phyloP scores from a whole-genome alignment of 2,113 vertebrate genomes.

The Anhinga anhinga region DNA sequence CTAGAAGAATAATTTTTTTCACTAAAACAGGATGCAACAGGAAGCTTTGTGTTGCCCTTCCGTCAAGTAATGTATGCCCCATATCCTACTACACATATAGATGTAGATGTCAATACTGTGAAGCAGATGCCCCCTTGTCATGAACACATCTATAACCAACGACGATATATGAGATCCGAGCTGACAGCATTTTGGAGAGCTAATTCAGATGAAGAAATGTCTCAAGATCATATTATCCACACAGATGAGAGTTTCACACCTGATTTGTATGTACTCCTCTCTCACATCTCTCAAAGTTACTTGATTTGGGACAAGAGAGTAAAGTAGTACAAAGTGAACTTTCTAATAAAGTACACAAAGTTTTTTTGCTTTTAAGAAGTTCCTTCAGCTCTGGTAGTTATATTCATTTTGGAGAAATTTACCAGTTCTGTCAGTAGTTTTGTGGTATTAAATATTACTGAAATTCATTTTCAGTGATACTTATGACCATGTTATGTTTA shows the following conservation, averaged over 20 bases:
- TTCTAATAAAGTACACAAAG: neutral
- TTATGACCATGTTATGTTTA: neutral
- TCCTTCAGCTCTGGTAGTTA: neutral
- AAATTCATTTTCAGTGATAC: neutral
- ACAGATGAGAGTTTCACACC: slow-evolving; percentile 93
- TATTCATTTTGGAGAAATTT: neutral
- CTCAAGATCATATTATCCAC: slow-evolving; percentile 87
- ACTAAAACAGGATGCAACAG: slow-evolving; percentile 87
- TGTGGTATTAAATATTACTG: neutral
- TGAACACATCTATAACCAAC: slow-evolving; percentile 93
- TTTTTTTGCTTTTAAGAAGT: neutral
- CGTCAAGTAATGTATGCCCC: slow-evolving; percentile 96
- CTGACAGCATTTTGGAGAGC: slow-evolving; percentile 90
- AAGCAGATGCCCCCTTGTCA: slow-evolving; percentile 98
- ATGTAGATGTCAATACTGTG: slow-evolving; percentile 95
- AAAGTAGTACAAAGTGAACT: neutral
- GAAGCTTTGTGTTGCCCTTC: slow-evolving; percentile 95
- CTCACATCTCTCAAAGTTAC: neutral
- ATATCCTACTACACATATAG: slow-evolving; percentile 94
- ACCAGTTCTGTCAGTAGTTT: neutral
- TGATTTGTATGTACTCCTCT: slow-evolving; percentile 82
- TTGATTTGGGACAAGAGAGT: neutral
- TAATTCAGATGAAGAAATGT: slow-evolving; percentile 89
- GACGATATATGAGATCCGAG: slow-evolving; percentile 91
- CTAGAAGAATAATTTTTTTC: neutral